Evolutionary conservation across 2,888 invertebrate species (phyloP).

Genomic region (Sinodicranocentrus sp.): DNA sequence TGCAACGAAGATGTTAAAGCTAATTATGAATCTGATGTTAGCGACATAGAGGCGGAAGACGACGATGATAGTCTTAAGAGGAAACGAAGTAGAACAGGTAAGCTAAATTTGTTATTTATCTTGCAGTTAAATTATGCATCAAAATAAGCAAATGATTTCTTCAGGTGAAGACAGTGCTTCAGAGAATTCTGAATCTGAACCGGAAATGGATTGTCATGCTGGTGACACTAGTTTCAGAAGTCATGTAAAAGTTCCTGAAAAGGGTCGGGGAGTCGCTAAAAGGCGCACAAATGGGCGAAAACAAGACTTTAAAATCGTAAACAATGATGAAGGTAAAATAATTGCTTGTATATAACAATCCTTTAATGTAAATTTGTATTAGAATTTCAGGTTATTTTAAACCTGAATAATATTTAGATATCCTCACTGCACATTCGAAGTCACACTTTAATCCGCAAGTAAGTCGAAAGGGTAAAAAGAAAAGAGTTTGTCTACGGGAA

Average conservation of each 20-base stretch:
- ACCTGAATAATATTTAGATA: constrained; percentile 3
- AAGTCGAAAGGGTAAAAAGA: not conserved
- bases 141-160: too few species aligned
- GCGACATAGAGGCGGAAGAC: constrained; percentile 35
- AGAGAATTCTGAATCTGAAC: constrained; percentile 4
- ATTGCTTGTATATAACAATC: too few species aligned
- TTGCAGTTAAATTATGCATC: not conserved
- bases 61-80: constrained; percentile 9
- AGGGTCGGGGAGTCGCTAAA: constrained; percentile 1
- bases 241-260: not conserved
- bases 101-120: not conserved
- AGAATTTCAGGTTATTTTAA: not conserved
- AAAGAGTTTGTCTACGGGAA: not conserved
- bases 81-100: not conserved
- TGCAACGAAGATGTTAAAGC: constrained; percentile 85
- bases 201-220: constrained; percentile 4
- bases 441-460: constrained; percentile 18
- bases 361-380: not conserved
- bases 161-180: constrained; percentile 10
- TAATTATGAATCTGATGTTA: constrained; percentile 53
- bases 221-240: not conserved
- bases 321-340: constrained; percentile 39
- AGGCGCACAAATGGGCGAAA: constrained; percentile 39
- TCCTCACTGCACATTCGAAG: constrained; percentile 29
- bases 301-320: not conserved